Conservation (phyloP, 2,113 vertebrate genomes). For the Cyanocitta stelleri region DNA sequence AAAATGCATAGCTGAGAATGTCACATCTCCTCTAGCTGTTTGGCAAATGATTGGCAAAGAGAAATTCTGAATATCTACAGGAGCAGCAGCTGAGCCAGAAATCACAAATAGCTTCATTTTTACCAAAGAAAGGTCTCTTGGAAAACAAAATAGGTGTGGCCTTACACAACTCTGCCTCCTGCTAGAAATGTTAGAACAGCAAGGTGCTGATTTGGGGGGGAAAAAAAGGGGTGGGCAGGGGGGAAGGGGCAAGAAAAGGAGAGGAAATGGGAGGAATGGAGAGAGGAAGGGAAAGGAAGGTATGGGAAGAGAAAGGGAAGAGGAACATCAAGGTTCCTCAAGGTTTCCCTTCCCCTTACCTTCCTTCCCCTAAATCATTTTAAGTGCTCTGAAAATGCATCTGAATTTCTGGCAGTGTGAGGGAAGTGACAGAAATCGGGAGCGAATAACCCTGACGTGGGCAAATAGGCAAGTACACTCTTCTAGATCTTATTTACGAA, state of each 20-base stretch:
- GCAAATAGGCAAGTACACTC: not conserved
- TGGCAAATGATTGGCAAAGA: not conserved
- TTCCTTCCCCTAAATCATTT: not conserved
- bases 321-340: not conserved
- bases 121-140: not conserved
- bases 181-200: not conserved
- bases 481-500: not conserved
- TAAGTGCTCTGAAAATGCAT: not conserved
- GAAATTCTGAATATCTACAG: not conserved
- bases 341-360: not conserved
- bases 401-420: not conserved
- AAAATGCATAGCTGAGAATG: not conserved
- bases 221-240: accelerated
- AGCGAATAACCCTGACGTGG: not conserved
- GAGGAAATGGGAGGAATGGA: not conserved
- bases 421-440: not conserved
- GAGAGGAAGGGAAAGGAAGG: not conserved
- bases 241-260: not conserved
- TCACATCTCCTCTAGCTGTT: not conserved
- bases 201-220: not conserved
- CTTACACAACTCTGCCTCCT: not conserved
- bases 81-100: not conserved
- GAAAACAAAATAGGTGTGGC: not conserved
- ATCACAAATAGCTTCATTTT: not conserved
- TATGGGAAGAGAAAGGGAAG: not conserved